Percentiles rank a stretch among this genome's conserved stretches.
Evolutionary conservation across 2,113 vertebrate species (phyloP).

Genomic region (Elephas maximus): DNA sequence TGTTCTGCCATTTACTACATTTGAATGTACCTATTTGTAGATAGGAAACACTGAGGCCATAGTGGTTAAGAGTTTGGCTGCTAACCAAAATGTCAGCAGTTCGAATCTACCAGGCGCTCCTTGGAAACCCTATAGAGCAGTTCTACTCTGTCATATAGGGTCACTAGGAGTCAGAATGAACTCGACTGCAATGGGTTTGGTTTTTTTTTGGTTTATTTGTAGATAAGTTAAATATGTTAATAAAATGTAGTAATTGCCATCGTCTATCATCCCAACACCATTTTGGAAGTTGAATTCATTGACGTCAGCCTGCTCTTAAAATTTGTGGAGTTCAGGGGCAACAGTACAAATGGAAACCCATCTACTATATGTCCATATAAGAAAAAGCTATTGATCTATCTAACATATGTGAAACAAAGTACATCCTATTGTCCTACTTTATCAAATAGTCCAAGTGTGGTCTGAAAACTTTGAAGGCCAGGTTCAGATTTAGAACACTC

Average conservation of each 20-base stretch:
- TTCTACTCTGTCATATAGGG: too few relatives aligned
- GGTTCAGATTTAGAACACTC: neutral
- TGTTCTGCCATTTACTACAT: neutral
- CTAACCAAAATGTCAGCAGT: too few relatives aligned
- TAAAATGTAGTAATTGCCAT: neutral
- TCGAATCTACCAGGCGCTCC: too few relatives aligned
- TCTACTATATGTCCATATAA: neutral
- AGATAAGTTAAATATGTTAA: conserved; percentile 5
- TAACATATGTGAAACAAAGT: conserved; percentile 18
- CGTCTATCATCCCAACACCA: neutral
- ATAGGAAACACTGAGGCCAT: too few relatives aligned
- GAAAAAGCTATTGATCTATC: neutral
- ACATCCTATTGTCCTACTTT: neutral
- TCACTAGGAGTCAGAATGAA: too few relatives aligned
- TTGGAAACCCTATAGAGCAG: too few relatives aligned
- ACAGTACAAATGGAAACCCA: neutral
- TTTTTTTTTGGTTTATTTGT: neutral
- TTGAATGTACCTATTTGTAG: neutral
- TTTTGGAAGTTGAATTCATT: neutral
- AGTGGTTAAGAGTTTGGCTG: too few relatives aligned
- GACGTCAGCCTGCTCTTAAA: neutral
- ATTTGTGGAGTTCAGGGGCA: neutral
- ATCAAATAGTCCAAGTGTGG: neutral
- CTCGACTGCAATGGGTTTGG: too few relatives aligned
- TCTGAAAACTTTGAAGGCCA: conserved; percentile 3